phyloP scores from a whole-genome alignment of 2,888 invertebrate species.

The Rhagophthalmus giganteus region DNA sequence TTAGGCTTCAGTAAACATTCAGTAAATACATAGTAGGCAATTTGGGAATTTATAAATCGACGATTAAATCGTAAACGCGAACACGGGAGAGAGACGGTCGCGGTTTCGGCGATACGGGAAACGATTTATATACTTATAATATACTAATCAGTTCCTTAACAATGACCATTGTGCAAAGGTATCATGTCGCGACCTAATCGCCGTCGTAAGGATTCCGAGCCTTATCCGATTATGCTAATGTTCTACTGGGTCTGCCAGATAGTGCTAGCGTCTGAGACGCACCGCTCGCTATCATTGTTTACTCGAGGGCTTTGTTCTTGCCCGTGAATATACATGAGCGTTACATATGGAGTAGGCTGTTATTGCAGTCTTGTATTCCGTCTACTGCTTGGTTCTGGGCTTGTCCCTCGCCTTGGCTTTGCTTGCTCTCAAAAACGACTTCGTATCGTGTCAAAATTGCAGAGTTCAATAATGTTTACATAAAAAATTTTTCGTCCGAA shows the following conservation, averaged over 20 bases:
- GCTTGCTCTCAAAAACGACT: conserved; percentile 23
- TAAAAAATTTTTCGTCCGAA: conserved; percentile 11
- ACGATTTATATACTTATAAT: conserved; percentile 4
- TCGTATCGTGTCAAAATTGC: conserved; percentile 21
- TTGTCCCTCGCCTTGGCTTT: conserved; percentile 25
- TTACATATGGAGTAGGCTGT: conserved; percentile 56
- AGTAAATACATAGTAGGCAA: no score
- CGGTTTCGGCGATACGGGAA: neutral
- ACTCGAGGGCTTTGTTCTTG: conserved; percentile 53
- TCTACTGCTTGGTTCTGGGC: conserved; percentile 34
- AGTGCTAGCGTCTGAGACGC: conserved; percentile 41
- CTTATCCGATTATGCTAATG: conserved; percentile 56
- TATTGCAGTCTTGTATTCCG: conserved; percentile 47
- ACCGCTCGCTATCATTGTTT: conserved; percentile 51
- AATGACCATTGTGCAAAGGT: conserved; percentile 43
- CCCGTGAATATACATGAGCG: conserved; percentile 56
- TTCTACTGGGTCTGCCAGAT: conserved; percentile 51
- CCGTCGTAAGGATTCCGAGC: conserved; percentile 50
- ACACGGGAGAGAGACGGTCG: no score
- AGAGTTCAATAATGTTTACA: conserved; percentile 23
- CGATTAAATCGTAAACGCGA: no score
- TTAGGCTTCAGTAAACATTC: no score
- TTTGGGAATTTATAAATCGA: no score
- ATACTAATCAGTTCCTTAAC: conserved; percentile 30
- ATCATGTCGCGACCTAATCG: conserved; percentile 47